phyloP scores from a whole-genome alignment of 2,113 vertebrate genomes.

The Microcebus lehilahytsara region DNA sequence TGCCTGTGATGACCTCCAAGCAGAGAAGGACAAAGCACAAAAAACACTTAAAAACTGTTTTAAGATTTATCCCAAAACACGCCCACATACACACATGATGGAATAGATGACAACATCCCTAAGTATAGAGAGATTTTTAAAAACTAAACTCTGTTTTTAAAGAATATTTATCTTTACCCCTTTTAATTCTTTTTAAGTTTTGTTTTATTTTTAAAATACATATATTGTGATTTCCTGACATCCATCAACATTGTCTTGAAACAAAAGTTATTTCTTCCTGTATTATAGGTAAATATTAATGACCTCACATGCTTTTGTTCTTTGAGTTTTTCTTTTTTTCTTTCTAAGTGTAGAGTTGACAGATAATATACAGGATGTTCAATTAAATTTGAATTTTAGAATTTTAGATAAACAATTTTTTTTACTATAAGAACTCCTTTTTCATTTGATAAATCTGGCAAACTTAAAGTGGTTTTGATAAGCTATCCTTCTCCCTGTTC shows the following conservation, averaged over 20 bases:
- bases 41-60: constrained; percentile 62
- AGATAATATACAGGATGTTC: background rate
- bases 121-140: background rate
- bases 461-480: background rate
- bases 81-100: constrained; percentile 48
- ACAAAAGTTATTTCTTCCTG: constrained; percentile 24
- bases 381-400: constrained; percentile 32
- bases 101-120: background rate
- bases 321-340: background rate
- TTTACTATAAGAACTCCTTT: background rate
- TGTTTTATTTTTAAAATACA: constrained; percentile 23
- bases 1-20: constrained; percentile 30
- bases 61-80: constrained; percentile 72
- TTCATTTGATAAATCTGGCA: background rate
- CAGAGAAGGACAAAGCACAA: constrained; percentile 50
- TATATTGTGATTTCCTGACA: background rate
- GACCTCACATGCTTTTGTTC: background rate
- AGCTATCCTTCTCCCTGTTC: background rate
- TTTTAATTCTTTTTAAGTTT: constrained; percentile 28
- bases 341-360: constrained; percentile 2
- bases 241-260: background rate
- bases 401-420: background rate
- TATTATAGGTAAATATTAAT: background rate
- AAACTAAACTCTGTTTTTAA: constrained; percentile 37
- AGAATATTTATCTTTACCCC: constrained; percentile 31